Evolutionary conservation across 2,888 invertebrate genomes (phyloP).

Genomic region (Blastobasis lacticolella): DNA sequence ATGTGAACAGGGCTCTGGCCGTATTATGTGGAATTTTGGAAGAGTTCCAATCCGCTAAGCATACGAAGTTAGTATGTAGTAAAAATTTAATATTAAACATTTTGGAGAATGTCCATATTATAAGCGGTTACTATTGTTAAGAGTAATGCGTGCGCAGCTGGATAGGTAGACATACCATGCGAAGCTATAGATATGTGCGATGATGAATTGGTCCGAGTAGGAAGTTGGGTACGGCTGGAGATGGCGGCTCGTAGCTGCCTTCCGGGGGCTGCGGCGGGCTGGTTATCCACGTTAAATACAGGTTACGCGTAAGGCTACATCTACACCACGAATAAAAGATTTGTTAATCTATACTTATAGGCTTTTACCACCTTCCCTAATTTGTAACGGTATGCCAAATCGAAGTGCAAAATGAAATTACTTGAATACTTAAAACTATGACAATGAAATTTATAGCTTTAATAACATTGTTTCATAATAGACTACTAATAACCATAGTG

Average conservation of each 20-base stretch:
- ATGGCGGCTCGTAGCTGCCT: slow-evolving; percentile 28
- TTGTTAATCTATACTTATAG: slow-evolving; percentile 58
- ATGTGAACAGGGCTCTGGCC: slow-evolving; percentile 35
- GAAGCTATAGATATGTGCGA: slow-evolving; percentile 13
- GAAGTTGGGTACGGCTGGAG: slow-evolving; percentile 6
- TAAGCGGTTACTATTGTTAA: slow-evolving; percentile 14
- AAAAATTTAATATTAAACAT: slow-evolving; percentile 13
- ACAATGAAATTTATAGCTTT: slow-evolving; percentile 68
- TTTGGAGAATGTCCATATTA: background rate
- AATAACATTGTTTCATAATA: slow-evolving; percentile 63
- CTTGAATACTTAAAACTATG: slow-evolving; percentile 70
- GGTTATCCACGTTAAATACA: slow-evolving; percentile 25
- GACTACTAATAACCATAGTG: slow-evolving; percentile 66
- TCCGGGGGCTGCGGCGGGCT: slow-evolving; percentile 19
- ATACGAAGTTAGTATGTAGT: slow-evolving; percentile 17
- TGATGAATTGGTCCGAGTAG: slow-evolving; percentile 17
- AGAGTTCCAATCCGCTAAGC: slow-evolving; percentile 11
- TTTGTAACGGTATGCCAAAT: slow-evolving; percentile 64
- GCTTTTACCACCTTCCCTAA: slow-evolving; percentile 51
- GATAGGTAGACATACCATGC: background rate
- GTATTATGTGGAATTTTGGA: background rate
- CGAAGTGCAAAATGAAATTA: slow-evolving; percentile 69
- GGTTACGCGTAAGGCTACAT: slow-evolving; percentile 53
- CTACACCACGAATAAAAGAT: slow-evolving; percentile 63
- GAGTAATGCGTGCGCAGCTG: slow-evolving; percentile 3